Conservation (phyloP, 1,140 invertebrate genomes). For the Euwallacea fornicatus region DNA sequence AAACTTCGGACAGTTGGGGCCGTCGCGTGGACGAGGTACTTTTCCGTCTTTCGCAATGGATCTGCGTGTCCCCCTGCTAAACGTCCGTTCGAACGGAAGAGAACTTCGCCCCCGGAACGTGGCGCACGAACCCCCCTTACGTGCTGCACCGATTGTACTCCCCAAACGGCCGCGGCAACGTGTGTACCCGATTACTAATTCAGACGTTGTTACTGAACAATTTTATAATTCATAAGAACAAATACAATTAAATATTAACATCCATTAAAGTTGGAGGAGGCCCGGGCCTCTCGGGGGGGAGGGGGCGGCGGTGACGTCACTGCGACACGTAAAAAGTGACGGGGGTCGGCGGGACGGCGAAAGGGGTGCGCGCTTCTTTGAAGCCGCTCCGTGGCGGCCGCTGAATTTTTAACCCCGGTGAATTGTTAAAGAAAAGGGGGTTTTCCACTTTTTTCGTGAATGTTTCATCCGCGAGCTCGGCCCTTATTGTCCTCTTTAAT, state of each 20-base stretch:
- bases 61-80: not conserved
- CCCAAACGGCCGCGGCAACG: conserved; percentile 11
- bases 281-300: conserved; percentile 13
- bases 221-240: conserved; percentile 43
- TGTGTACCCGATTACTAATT: conserved; percentile 37
- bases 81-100: not conserved
- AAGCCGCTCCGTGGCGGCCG: conserved; percentile 32
- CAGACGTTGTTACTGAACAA: conserved; percentile 42
- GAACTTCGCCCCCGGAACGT: not conserved
- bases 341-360: conserved; percentile 14
- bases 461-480: conserved; percentile 15
- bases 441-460: conserved; percentile 24
- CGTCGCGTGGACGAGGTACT: too few relatives aligned
- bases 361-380: conserved; percentile 41
- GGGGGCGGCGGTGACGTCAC: conserved; percentile 34
- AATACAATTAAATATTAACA: conserved; percentile 43
- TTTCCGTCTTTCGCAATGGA: not conserved
- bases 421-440: conserved; percentile 35
- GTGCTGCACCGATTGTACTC: conserved; percentile 2
- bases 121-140: conserved; percentile 1
- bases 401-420: conserved; percentile 37
- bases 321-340: conserved; percentile 31
- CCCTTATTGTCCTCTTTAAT: conserved; percentile 23
- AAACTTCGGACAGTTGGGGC: too few relatives aligned
- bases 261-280: conserved; percentile 38